Evolutionary conservation across 35 echinoderm and acorn worm species (phyloP).

Genomic region (Heliocidaris erythrogramma): DNA sequence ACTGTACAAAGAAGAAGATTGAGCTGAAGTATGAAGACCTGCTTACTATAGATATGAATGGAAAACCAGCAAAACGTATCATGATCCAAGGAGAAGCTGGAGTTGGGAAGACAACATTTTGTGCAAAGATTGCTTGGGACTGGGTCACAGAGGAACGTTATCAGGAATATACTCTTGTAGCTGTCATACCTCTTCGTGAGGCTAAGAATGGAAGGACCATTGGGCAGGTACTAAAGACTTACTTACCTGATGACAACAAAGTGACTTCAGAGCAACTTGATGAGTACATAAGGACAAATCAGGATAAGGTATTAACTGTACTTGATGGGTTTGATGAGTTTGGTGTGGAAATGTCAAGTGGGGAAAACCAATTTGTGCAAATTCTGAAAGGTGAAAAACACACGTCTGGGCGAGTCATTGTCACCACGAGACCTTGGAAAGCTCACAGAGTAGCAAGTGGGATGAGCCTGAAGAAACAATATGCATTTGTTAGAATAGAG

Average conservation of each 20-base stretch:
- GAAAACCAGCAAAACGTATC: not conserved
- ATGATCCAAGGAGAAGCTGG: not conserved
- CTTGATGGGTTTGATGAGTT: not conserved
- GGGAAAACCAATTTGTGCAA: not conserved
- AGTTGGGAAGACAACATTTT: not conserved
- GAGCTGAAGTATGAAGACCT: not conserved
- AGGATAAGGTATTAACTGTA: not conserved
- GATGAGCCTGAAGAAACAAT: not conserved
- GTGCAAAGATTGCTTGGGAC: conserved; percentile 10
- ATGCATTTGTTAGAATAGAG: not conserved
- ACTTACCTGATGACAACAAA: not conserved
- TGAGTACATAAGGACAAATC: not conserved
- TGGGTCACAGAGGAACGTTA: not conserved
- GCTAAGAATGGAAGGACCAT: not conserved
- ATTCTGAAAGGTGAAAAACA: not conserved
- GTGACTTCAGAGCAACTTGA: not conserved
- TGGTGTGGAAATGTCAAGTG: not conserved
- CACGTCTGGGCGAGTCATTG: not conserved
- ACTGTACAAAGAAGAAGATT: not conserved
- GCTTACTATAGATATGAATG: not conserved
- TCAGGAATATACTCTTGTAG: not conserved
- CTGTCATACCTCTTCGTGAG: not conserved
- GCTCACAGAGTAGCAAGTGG: not conserved
- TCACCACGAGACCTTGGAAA: not conserved
- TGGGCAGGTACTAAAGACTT: not conserved